Conservation (phyloP, 2,113 vertebrate species). For the Tetraodon nigroviridis region DNA sequence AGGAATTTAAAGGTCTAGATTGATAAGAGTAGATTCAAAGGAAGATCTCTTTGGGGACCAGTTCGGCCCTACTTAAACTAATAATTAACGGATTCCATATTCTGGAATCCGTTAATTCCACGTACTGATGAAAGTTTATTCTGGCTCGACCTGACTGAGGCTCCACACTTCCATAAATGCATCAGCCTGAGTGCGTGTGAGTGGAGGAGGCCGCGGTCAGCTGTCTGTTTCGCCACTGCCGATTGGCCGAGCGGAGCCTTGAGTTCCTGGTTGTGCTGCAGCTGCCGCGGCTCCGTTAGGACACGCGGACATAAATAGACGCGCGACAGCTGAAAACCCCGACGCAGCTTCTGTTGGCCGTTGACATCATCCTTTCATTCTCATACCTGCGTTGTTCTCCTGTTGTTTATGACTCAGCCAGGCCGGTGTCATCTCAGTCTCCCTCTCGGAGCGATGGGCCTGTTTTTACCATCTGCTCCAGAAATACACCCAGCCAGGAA, state of each 20-base stretch:
- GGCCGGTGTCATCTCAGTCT: conserved; percentile 12
- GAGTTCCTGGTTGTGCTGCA: conserved; percentile 65
- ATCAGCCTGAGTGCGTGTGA: background rate
- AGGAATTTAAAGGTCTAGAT: no score
- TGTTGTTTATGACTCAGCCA: background rate
- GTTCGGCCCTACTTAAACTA: no score
- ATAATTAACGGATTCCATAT: no score
- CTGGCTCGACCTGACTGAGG: no score
- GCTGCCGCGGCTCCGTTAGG: conserved; percentile 59
- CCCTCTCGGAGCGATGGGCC: conserved; percentile 13
- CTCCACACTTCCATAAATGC: background rate
- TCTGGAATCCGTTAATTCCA: no score
- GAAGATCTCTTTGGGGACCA: background rate
- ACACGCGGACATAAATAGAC: conserved; percentile 57
- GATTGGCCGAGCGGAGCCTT: conserved; percentile 17
- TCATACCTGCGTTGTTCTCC: background rate
- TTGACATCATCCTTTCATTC: no score
- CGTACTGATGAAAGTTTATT: no score
- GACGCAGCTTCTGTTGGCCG: no score
- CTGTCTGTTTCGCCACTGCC: conserved; percentile 13
- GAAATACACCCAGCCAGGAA: conserved; percentile 44
- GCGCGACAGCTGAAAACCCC: conserved; percentile 1
- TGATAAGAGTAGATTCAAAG: no score
- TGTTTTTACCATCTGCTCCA: conserved; percentile 56
- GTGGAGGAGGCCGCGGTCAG: conserved; percentile 6